Evolutionary conservation across 2,113 vertebrate genomes (phyloP).

Genomic region (Dendrocopos noguchii): DNA sequence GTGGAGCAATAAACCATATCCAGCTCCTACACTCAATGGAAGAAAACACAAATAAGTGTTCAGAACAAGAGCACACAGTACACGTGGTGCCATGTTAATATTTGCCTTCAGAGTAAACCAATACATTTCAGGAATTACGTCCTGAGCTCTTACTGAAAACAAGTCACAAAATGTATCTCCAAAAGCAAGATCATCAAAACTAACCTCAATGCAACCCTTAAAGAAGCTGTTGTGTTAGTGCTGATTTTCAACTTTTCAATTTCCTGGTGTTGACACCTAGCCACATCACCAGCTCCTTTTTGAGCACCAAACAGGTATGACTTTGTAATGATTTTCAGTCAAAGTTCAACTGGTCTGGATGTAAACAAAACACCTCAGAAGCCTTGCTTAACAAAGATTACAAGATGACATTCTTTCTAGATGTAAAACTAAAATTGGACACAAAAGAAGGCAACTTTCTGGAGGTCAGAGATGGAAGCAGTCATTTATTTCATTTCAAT

Average conservation of each 20-base stretch:
- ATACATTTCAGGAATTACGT: neutral
- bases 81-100: neutral
- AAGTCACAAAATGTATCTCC: neutral
- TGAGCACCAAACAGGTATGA: neutral
- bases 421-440: neutral
- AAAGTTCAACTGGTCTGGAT: neutral
- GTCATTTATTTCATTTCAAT: neutral
- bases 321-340: neutral
- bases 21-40: neutral
- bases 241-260: neutral
- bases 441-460: neutral
- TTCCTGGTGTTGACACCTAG: neutral
- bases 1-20: neutral
- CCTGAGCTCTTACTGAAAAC: neutral
- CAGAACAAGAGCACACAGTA: neutral
- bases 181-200: neutral
- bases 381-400: neutral
- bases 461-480: neutral
- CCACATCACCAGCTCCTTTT: neutral
- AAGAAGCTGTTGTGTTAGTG: neutral
- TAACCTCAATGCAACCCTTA: neutral
- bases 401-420: neutral
- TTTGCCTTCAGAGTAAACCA: neutral
- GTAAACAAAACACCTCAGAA: neutral
- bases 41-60: neutral